Conservation (phyloP, 1,140 invertebrate species). For the Drosophila obscura region DNA sequence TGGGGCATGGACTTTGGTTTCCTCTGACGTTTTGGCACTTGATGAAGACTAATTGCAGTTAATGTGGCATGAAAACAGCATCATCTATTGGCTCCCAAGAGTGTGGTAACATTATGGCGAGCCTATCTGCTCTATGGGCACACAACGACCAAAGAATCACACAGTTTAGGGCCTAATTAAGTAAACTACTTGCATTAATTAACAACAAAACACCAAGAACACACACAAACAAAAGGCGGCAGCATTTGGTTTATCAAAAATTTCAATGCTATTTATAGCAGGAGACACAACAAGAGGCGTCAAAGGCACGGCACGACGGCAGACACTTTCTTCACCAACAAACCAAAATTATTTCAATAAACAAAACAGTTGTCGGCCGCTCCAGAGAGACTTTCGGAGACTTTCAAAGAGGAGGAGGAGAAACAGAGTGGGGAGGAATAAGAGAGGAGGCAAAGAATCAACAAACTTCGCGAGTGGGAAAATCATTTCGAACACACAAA, state of each 20-base stretch:
- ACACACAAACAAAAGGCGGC: constrained; percentile 59
- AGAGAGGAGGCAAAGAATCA: constrained; percentile 28
- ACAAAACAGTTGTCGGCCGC: constrained; percentile 22
- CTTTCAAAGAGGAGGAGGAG: too few relatives aligned
- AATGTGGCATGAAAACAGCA: constrained; percentile 68
- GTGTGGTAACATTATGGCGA: constrained; percentile 15
- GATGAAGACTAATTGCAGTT: constrained; percentile 79
- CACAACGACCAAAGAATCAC: constrained; percentile 45
- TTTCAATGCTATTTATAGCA: constrained; percentile 56
- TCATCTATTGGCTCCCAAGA: constrained; percentile 52
- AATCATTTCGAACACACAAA: constrained; percentile 15
- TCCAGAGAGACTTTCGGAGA: constrained; percentile 4
- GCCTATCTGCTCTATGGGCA: not conserved
- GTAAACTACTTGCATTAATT: constrained; percentile 80
- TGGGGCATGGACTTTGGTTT: constrained; percentile 9
- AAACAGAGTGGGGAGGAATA: constrained; percentile 4
- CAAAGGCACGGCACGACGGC: too few relatives aligned
- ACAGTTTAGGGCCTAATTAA: constrained; percentile 71
- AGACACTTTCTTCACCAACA: constrained; percentile 18
- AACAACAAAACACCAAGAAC: constrained; percentile 53
- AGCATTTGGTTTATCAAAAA: constrained; percentile 39
- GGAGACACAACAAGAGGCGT: constrained; percentile 45
- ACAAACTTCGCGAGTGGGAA: constrained; percentile 53
- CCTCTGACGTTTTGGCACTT: constrained; percentile 56
- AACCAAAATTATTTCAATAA: constrained; percentile 61